Base-by-base conservation (phyloP, 1,140 invertebrate species). In the Odontomachus brunneus region DNA sequence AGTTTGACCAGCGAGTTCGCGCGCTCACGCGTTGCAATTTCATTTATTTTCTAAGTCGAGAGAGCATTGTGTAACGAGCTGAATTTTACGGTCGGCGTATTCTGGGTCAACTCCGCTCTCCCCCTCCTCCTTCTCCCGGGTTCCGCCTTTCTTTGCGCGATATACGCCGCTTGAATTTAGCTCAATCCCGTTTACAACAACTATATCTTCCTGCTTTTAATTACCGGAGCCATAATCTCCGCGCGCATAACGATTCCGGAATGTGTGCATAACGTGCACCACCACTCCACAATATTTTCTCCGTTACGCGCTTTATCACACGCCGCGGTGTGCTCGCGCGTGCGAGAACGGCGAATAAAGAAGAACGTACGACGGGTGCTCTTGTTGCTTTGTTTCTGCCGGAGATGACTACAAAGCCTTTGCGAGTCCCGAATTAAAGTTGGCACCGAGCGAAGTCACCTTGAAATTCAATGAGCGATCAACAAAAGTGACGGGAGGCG, bases 11-110 rank as follows among this genome's bases (percentile, higher is more conserved):
- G 38, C 29, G 29, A 2, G 29, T 5, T 5, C 29, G 2, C 29
- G 38, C 38, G 38, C 38, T 2, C 29, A 5, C 29, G 29, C 12
- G 59, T 75, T 63, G 72, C 59, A 51, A 67, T 78, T 78, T 67
- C 29, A 78, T 78, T 78, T 78, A 78, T 78, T 78, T 78, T 78
- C 75, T 44, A 66, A 69, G 53, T 29, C 33, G 33, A 44, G 38
- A 44, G 38, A 26, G 22, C 17, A 78, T 78, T 78, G 75, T 78
- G 51, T 44, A 78, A 78, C 75, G 15, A 48, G 33, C 73, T 29
- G 26, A 48, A 33, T 67, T 78, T 78, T 69, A 78, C 49, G 51
- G 49, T 19, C 74, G 22, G 29, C 62, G 51, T 76, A 76, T 67
- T 38, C 74, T 66, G 74, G 38, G 38, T 78, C 66, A 69, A 78